These are phyloP conservation scores for Semnornis frantzii DNA, from an alignment of 2,113 vertebrate genomes.

Conservation along the genomic window DNA sequence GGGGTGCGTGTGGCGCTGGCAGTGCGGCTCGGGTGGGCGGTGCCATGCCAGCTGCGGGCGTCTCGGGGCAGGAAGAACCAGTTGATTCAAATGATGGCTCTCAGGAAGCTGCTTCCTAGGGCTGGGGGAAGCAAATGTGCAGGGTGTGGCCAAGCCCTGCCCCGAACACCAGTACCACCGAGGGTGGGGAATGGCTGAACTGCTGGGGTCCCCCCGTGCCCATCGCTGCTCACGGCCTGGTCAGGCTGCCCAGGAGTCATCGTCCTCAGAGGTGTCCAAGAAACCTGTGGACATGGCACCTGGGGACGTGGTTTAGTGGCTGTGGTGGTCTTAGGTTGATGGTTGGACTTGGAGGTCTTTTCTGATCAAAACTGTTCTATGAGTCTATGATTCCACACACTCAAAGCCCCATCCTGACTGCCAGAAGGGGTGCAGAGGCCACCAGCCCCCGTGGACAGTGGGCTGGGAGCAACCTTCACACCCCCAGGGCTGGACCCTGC, in stretches of 20 bases:
- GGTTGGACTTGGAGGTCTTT: too few species aligned
- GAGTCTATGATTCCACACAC: too few species aligned
- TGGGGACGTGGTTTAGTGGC: too few species aligned
- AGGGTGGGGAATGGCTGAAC: background rate
- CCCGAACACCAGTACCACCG: background rate
- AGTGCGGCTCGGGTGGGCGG: background rate
- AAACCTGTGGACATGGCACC: too few species aligned
- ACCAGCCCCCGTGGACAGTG: too few species aligned
- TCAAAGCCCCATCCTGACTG: too few species aligned
- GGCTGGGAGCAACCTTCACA: background rate
- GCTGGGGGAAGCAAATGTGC: background rate
- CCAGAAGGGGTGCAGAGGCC: too few species aligned
- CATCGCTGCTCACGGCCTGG: background rate
- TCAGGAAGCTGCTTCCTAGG: background rate
- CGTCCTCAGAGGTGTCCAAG: too few species aligned
- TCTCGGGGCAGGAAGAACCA: constrained; percentile 54
- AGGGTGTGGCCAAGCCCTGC: background rate
- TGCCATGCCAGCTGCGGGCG: background rate
- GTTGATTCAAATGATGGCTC: constrained; percentile 29
- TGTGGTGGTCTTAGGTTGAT: too few species aligned
- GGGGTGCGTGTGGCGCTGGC: rapidly evolving
- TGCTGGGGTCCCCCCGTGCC: rapidly evolving
- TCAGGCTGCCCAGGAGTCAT: too few species aligned
- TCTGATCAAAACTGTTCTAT: too few species aligned
- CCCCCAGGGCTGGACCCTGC: background rate